Evolutionary conservation across 2,888 invertebrate genomes (phyloP), one percentile per base, ranked within the genome.

Genomic region (Teinopalpus imperialis): DNA sequence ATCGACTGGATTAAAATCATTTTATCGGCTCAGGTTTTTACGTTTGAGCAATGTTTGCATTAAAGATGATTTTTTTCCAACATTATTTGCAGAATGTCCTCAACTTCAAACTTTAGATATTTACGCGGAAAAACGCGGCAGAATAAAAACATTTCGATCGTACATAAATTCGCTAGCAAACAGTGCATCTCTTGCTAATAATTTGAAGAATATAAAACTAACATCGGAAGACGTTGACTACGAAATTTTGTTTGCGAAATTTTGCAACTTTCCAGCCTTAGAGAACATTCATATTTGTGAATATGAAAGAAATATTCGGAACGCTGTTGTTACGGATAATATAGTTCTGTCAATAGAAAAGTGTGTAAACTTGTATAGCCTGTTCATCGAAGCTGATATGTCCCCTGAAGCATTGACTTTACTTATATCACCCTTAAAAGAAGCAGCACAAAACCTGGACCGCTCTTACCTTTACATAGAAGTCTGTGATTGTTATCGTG

Each of bases 251-350:
- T 72, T 73, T 30, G 53, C 53, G 1, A 59, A 61, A 14, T 40
- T 73, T 7, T 58, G 62, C 16, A 52, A 50, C 3, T 72, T 70
- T 43, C 3, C 48, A 0, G 58, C 45, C 14, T 54, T 73, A 16
- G 68, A 73, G 37, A 72, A 73, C 16, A 55, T 73, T 6, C 69
- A 73, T 21, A 61, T 72, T 39, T 63, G 67, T 26, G 72, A 72
- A 37, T 66, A 63, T 24, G 63, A 64, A 21, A 56, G 72, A 43
- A 37, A 55, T 3, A 5, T 53, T 3, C 52, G 54, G 8, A 26
- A 24, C 3, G 41, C 51, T 1, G 43, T 57, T 0, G 45, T 48
- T 13, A 46, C 55, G 1, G 42, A 9, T 1, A 59, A 57, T 8
- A 56, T 64, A 16, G 39, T 53, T 9, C 2, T 34, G 1, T 51